Conservation (phyloP, 1,140 invertebrate genomes). For the Pissodes strobi region DNA sequence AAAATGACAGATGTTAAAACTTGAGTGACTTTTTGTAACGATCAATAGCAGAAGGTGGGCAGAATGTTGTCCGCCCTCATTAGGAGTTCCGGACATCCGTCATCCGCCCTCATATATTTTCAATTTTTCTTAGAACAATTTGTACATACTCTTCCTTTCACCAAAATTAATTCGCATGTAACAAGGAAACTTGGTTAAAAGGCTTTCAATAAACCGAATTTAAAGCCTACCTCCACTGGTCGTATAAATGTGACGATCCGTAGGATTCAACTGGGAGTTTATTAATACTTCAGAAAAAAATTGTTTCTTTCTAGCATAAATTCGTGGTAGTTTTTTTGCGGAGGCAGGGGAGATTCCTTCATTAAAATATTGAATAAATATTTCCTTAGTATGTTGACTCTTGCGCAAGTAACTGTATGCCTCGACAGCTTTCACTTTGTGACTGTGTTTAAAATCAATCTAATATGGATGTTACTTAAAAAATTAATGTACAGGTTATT, state of each 20-base stretch:
- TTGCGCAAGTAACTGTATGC: slow-evolving; percentile 3
- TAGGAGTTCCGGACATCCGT: no score
- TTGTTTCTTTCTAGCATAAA: slow-evolving; percentile 1
- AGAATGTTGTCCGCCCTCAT: no score
- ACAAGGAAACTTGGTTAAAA: slow-evolving; percentile 1
- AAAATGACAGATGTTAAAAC: no score
- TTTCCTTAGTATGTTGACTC: not conserved
- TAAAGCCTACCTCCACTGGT: no score
- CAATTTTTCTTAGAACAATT: slow-evolving; percentile 3
- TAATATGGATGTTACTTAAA: no score
- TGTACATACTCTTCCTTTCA: slow-evolving; percentile 6
- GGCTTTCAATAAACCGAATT: not conserved
- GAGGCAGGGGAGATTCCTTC: slow-evolving; percentile 17
- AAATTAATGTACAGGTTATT: not conserved
- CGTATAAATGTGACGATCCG: slow-evolving; percentile 3
- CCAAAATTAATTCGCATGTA: slow-evolving; percentile 2
- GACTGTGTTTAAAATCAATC: slow-evolving; percentile 18
- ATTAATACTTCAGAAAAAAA: slow-evolving; percentile 5
- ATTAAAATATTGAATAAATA: slow-evolving; percentile 21
- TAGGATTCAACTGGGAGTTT: slow-evolving; percentile 5
- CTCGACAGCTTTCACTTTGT: slow-evolving; percentile 11
- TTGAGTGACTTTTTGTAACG: no score
- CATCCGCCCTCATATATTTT: slow-evolving; percentile 8
- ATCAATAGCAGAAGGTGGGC: no score
- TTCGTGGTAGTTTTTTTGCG: slow-evolving; percentile 15